These are phyloP conservation scores for Pachydiplax longipennis DNA, from an alignment of 2,888 invertebrate genomes.

Conservation along the genomic window DNA sequence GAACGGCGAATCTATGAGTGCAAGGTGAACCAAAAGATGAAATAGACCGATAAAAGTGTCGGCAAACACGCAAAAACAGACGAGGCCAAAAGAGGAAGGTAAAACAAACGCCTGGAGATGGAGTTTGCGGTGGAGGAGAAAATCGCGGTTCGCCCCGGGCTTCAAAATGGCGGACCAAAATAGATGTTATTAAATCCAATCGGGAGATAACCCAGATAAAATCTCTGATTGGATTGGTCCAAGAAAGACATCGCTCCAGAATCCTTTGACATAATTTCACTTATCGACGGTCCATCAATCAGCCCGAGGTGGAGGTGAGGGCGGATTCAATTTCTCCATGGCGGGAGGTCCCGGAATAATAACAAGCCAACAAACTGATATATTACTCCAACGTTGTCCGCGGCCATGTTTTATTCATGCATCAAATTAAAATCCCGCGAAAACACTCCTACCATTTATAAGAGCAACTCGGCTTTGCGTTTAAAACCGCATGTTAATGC, in stretches of 20 bases:
- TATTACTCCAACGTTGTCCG: neutral
- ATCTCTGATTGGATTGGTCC: neutral
- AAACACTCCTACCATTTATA: too few relatives aligned
- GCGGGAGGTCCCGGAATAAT: neutral
- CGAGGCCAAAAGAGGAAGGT: neutral
- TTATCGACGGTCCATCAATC: constrained; percentile 5
- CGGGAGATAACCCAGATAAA: constrained; percentile 22
- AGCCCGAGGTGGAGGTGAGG: neutral
- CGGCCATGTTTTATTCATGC: neutral
- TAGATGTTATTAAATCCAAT: constrained; percentile 12
- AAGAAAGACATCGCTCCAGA: neutral
- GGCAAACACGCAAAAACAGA: neutral
- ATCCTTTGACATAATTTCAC: constrained; percentile 28
- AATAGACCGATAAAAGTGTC: neutral
- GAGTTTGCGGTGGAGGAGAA: neutral
- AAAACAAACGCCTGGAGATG: neutral
- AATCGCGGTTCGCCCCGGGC: neutral
- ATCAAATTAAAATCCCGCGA: neutral
- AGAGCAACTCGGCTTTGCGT: too few relatives aligned
- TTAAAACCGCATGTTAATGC: too few relatives aligned
- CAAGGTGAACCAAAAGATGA: neutral
- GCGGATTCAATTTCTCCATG: neutral
- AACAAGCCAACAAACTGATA: neutral
- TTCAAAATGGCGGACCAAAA: neutral
- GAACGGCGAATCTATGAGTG: too few relatives aligned